Evolutionary conservation across 2,888 invertebrate species (phyloP).

Genomic region (Rapana venosa): DNA sequence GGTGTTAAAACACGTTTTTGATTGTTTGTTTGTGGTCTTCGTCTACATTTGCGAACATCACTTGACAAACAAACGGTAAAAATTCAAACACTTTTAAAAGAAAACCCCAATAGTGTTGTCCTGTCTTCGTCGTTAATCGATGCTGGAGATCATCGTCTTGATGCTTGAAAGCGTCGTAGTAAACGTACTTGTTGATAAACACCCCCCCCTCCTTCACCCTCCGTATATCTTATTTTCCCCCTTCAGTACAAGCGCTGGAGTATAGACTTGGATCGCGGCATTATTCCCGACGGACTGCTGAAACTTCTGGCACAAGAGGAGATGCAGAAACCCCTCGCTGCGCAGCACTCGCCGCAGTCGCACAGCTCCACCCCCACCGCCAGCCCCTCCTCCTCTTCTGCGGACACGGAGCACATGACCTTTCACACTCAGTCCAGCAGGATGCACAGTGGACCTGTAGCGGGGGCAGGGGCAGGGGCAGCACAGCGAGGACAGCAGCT

Average conservation of each 20-base stretch:
- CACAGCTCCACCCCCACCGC: conserved; percentile 21
- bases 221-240: conserved; percentile 49
- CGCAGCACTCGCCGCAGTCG: conserved; percentile 2
- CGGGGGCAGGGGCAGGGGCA: not conserved
- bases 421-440: not conserved
- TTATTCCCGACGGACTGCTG: conserved; percentile 56
- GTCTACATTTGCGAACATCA: not conserved
- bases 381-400: conserved; percentile 19
- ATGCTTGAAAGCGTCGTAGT: conserved; percentile 15
- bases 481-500: not conserved
- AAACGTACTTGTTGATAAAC: not conserved
- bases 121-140: not conserved
- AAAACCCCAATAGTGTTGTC: not conserved
- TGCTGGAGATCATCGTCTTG: not conserved
- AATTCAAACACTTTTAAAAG: not conserved
- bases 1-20: not conserved
- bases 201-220: not conserved
- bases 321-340: not conserved
- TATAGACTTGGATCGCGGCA: conserved; percentile 60
- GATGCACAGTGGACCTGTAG: not conserved
- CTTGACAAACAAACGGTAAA: not conserved
- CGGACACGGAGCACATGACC: not conserved
- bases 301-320: conserved; percentile 47
- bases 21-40: not conserved
- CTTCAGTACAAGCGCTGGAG: conserved; percentile 66